A percentile compares a stretch with the other conserved stretches of the same genome.
Conservation (phyloP, 2,888 invertebrate genomes). For the Cryptocephalus moraei region DNA sequence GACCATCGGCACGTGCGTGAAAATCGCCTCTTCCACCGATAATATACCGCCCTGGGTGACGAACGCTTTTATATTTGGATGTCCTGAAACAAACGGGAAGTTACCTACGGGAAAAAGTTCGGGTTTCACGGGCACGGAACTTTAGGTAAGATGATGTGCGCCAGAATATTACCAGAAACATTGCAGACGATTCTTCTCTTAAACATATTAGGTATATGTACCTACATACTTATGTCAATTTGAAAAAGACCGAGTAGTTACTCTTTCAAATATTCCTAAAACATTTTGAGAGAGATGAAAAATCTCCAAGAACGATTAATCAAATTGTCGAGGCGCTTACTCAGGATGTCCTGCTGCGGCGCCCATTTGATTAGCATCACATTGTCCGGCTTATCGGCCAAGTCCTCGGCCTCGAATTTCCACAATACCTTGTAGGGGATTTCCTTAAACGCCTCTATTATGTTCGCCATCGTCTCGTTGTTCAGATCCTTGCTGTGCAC, state of each 20-base stretch:
- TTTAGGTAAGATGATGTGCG: too few species aligned
- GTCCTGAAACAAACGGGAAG: constrained; percentile 2
- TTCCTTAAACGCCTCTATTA: constrained; percentile 7
- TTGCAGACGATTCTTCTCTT: too few species aligned
- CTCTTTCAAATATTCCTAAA: too few species aligned
- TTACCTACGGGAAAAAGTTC: too few species aligned
- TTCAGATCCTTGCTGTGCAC: constrained; percentile 9
- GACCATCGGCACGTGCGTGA: constrained; percentile 32
- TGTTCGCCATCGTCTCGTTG: background rate
- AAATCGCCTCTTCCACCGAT: constrained; percentile 34
- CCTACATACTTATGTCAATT: too few species aligned
- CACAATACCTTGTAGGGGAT: constrained; percentile 13
- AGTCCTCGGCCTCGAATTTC: constrained; percentile 10
- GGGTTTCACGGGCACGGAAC: too few species aligned
- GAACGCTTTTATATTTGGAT: constrained; percentile 11
- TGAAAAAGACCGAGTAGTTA: too few species aligned
- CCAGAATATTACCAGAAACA: too few species aligned
- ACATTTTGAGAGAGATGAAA: too few species aligned
- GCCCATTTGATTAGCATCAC: constrained; percentile 11
- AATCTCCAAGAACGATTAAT: too few species aligned
- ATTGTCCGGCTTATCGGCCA: constrained; percentile 4
- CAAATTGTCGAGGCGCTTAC: constrained; percentile 5
- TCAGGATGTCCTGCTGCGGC: constrained; percentile 10
- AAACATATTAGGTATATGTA: too few species aligned
- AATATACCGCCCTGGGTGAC: constrained; percentile 24